phyloP scores from a whole-genome alignment of 2,888 invertebrate genomes.

The Teinopalpus imperialis region DNA sequence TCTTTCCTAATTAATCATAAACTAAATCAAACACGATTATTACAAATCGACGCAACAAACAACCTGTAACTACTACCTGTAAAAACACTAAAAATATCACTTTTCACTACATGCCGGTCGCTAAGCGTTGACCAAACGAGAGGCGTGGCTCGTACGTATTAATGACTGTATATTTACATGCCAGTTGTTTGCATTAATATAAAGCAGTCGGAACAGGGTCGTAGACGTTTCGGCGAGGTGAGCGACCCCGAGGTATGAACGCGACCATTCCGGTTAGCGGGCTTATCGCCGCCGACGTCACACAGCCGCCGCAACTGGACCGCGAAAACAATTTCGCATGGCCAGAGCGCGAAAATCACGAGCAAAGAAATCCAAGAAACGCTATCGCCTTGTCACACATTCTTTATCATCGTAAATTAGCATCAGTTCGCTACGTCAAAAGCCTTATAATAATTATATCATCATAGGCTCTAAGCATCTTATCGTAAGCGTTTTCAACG shows the following conservation, averaged over 20 bases:
- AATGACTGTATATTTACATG: constrained; percentile 43
- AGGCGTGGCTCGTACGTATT: constrained; percentile 29
- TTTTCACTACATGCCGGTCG: constrained; percentile 1
- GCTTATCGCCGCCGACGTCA: constrained; percentile 51
- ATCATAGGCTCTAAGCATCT: no score
- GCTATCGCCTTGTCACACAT: no score
- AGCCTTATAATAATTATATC: no score
- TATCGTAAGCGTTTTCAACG: no score
- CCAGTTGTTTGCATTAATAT: constrained; percentile 52
- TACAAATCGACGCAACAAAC: constrained; percentile 17
- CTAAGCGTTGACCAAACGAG: constrained; percentile 6
- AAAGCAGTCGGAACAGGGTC: constrained; percentile 62
- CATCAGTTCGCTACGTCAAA: no score
- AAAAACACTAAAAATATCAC: constrained; percentile 8
- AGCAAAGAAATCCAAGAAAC: constrained; percentile 5
- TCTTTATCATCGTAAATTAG: no score
- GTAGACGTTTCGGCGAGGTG: constrained; percentile 68
- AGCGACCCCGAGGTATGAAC: constrained; percentile 62
- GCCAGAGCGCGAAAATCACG: constrained; percentile 32
- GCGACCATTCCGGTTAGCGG: constrained; percentile 61
- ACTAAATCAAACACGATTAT: constrained; percentile 7
- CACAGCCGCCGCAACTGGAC: constrained; percentile 46
- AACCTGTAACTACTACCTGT: neutral
- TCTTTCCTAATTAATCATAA: constrained; percentile 10
- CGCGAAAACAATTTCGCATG: constrained; percentile 51